These are phyloP conservation scores for Pteropus rufus DNA, from an alignment of 2,797 vertebrate genomes.

Conservation along the genomic window DNA sequence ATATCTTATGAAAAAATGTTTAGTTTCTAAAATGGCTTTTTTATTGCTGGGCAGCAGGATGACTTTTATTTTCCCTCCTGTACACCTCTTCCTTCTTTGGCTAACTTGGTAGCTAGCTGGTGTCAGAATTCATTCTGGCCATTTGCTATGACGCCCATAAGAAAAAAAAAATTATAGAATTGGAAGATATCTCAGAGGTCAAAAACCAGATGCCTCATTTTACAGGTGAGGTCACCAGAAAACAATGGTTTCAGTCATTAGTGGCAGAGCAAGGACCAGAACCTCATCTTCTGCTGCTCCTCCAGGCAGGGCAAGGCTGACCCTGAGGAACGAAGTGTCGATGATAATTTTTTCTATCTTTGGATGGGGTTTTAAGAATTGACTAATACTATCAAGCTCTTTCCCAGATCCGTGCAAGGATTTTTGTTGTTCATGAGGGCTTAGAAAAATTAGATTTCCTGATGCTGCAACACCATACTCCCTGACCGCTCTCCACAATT, in stretches of 20 bases:
- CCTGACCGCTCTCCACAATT: background rate
- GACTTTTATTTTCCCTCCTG: background rate
- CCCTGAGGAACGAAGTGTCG: background rate
- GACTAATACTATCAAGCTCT: background rate
- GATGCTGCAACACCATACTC: background rate
- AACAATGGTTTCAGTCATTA: background rate
- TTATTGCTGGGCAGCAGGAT: background rate
- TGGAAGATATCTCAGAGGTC: background rate
- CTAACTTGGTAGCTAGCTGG: background rate
- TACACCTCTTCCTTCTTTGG: background rate
- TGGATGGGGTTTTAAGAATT: background rate
- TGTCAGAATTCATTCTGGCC: slow-evolving; percentile 11
- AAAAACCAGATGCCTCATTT: background rate
- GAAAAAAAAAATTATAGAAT: background rate
- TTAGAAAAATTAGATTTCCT: slow-evolving; percentile 42
- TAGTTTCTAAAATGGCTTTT: background rate
- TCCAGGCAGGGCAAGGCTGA: background rate
- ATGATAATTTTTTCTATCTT: background rate
- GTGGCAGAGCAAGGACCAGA: background rate
- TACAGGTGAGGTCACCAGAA: background rate
- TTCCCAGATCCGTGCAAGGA: background rate
- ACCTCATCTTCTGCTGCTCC: background rate
- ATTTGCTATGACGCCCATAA: background rate
- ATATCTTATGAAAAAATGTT: background rate
- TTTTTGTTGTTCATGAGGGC: background rate